Evolutionary conservation across 2,797 vertebrate species (phyloP), one percentile per base, ranked within the genome.

Genomic region (Lagocephalus sceleratus): DNA sequence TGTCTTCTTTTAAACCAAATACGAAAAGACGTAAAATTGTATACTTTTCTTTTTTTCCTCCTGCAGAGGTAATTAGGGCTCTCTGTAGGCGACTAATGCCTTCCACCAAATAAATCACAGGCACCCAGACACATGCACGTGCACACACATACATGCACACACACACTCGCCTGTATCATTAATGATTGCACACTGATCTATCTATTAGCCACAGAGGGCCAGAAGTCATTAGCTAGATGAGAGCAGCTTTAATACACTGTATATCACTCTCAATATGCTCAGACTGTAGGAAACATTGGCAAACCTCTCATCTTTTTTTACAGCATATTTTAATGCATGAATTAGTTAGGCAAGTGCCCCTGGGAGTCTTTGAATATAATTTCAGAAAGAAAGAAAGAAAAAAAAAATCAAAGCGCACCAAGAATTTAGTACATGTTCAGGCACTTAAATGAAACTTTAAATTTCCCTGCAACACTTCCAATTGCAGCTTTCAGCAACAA

Each of bases 171-270:
- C 66, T 85, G 80, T 82, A 85, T 82, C 83, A 81, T 86, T 86
- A 81, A 88, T 89, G 85, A 88, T 83, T 68, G 20, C 79, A 81
- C 76, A 75, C 77, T 86, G 82, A 81, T 86, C 81, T 73, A 81
- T 86, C 81, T 73, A 79, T 81, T 75, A 79, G 73, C 73, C 83
- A 78, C 78, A 62, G 65, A 78, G 68, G 68, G 67, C 54, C 64
- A 83, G 71, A 69, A 81, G 78, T 83, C 84, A 85, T 87, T 87
- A 83, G 69, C 19, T 14, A 63, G 73, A 81, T 66, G 61, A 62
- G 61, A 72, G 68, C 69, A 35, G 73, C 60, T 83, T 86, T 80
- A 71, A 79, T 80, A 35, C 32, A 35, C 12, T 14, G 12, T 35
- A 68, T 59, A 75, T 77, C 75, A 66, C 67, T 74, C 46, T 49